phyloP scores from a whole-genome alignment of 2,888 invertebrate genomes.

The Calliopum simillimum region DNA sequence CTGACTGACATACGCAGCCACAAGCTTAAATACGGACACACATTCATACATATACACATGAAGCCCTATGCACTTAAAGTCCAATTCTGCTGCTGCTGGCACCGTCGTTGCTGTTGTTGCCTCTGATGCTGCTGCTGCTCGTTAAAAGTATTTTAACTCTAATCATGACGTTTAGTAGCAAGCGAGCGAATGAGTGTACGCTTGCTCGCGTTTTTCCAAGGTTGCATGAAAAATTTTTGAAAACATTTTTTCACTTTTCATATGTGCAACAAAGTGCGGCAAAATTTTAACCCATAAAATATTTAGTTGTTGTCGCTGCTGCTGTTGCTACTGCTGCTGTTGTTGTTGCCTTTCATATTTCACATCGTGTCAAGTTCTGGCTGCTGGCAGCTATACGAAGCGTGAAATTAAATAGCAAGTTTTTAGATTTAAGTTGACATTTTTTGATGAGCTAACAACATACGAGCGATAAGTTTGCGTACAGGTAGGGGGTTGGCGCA shows the following conservation, averaged over 20 bases:
- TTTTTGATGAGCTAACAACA: neutral
- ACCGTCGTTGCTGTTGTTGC: too few relatives aligned
- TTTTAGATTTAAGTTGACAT: slow-evolving; percentile 1
- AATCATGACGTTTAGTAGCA: slow-evolving; percentile 27
- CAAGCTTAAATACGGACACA: neutral
- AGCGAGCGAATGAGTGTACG: too few relatives aligned
- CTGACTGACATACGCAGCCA: slow-evolving; percentile 7
- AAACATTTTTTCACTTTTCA: slow-evolving; percentile 8
- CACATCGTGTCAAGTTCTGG: slow-evolving; percentile 12
- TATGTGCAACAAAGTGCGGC: slow-evolving; percentile 15
- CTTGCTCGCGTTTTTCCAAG: slow-evolving; percentile 16
- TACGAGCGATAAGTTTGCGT: too few relatives aligned
- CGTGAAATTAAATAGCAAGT: slow-evolving; percentile 26
- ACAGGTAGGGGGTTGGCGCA: too few relatives aligned
- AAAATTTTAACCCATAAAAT: slow-evolving; percentile 3
- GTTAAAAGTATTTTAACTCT: slow-evolving; percentile 29
- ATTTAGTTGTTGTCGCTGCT: neutral
- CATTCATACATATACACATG: neutral
- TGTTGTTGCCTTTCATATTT: slow-evolving; percentile 3
- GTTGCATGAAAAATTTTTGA: slow-evolving; percentile 15
- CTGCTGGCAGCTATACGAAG: slow-evolving; percentile 27
- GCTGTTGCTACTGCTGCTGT: neutral
- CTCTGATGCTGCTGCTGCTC: neutral
- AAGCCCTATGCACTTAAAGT: neutral
- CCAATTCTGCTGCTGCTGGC: neutral